phyloP scores from a whole-genome alignment of 2,888 invertebrate species.

The Anagyrus pseudococci region DNA sequence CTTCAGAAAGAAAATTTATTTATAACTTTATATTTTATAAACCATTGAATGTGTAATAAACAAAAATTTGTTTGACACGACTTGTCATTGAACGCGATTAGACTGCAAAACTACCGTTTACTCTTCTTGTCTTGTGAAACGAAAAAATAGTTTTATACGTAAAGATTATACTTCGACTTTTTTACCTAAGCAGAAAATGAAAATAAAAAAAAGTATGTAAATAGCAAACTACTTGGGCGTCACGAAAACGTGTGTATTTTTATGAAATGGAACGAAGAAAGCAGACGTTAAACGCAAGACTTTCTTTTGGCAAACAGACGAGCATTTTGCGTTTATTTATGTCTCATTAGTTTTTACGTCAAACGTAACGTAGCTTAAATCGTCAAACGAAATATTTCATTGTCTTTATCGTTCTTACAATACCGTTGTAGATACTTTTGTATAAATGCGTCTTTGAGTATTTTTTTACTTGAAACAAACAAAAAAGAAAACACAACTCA shows the following conservation, averaged over 20 bases:
- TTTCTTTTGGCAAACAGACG: slow-evolving; percentile 16
- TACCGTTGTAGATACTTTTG: slow-evolving; percentile 26
- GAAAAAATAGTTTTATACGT: not conserved
- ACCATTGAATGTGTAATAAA: too few relatives aligned
- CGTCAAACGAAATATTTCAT: slow-evolving; percentile 5
- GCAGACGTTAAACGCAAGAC: slow-evolving; percentile 27
- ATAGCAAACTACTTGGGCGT: not conserved
- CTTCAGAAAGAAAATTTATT: not conserved
- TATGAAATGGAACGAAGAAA: slow-evolving; percentile 1
- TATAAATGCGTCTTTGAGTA: slow-evolving; percentile 16
- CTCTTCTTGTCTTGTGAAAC: too few relatives aligned
- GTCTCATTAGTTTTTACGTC: slow-evolving; percentile 4
- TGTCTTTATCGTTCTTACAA: slow-evolving; percentile 14
- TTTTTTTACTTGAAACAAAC: slow-evolving; percentile 25
- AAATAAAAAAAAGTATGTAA: slow-evolving; percentile 15
- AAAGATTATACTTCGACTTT: slow-evolving; percentile 11
- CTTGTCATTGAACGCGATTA: too few relatives aligned
- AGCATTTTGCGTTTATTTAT: slow-evolving; percentile 30
- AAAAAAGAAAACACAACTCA: slow-evolving; percentile 24
- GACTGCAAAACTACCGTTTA: too few relatives aligned
- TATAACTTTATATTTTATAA: not conserved
- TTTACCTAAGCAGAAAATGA: not conserved
- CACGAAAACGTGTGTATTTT: slow-evolving; percentile 4
- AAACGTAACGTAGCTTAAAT: too few relatives aligned
- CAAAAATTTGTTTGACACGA: not conserved